Evolutionary conservation across 2,888 invertebrate species (phyloP).

Genomic region (Chloromyia formosa): DNA sequence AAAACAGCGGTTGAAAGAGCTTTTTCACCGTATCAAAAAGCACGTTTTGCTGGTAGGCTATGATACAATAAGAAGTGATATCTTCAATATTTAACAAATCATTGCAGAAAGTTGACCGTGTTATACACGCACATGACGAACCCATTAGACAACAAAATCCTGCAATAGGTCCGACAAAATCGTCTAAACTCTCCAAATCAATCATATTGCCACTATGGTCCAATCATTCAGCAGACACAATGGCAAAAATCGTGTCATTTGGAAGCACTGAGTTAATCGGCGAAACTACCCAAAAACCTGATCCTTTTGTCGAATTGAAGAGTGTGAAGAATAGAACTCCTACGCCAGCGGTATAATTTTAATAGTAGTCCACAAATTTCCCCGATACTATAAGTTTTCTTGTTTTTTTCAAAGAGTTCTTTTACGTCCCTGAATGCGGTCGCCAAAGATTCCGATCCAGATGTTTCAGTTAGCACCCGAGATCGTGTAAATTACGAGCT

Average conservation of each 20-base stretch:
- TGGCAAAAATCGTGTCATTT: conserved; percentile 56
- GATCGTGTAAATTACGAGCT: neutral
- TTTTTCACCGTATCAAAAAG: conserved; percentile 57
- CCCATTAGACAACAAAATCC: neutral
- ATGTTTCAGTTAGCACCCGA: conserved; percentile 54
- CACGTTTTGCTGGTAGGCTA: conserved; percentile 56
- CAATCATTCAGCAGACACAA: conserved; percentile 11
- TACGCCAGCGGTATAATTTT: conserved; percentile 57
- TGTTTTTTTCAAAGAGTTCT: conserved; percentile 55
- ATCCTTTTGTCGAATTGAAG: conserved; percentile 55
- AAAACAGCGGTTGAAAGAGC: conserved; percentile 53
- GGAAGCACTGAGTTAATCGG: conserved; percentile 58
- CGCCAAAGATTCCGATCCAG: conserved; percentile 50
- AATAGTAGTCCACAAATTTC: too few relatives aligned
- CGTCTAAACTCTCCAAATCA: conserved; percentile 21
- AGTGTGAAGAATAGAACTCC: conserved; percentile 55
- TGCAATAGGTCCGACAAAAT: neutral
- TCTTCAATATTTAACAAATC: neutral
- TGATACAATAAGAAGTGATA: neutral
- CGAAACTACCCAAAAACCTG: conserved; percentile 56
- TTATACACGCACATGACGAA: conserved; percentile 19
- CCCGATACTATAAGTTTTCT: neutral
- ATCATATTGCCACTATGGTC: conserved; percentile 26
- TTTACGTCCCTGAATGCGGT: conserved; percentile 58
- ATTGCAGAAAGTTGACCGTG: conserved; percentile 31